A percentile compares a stretch with the other conserved stretches of the same genome.
phyloP scores from a whole-genome alignment of 1,140 invertebrate species.

The Apocrypta bakeri region DNA sequence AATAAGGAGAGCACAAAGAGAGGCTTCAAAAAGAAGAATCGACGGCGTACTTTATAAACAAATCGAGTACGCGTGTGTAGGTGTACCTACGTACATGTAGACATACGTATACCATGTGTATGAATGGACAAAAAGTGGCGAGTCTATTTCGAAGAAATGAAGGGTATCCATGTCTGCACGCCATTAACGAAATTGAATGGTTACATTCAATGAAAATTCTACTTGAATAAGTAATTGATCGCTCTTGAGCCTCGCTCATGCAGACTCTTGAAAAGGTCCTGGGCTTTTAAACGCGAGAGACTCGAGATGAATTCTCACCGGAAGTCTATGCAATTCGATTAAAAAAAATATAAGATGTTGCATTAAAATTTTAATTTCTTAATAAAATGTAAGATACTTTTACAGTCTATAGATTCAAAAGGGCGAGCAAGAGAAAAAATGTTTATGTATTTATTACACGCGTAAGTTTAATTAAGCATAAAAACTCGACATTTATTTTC shows the following conservation, averaged over 20 bases:
- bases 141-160: conserved; percentile 2
- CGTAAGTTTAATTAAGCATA: no score
- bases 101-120: not conserved
- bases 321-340: no score
- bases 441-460: no score
- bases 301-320: no score
- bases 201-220: conserved; percentile 33
- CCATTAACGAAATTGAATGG: conserved; percentile 36
- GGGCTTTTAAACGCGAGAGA: not conserved
- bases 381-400: no score
- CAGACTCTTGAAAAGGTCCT: conserved; percentile 12
- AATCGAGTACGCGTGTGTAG: not conserved
- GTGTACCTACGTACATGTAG: not conserved
- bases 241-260: not conserved
- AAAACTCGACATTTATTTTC: no score
- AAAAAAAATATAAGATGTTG: no score
- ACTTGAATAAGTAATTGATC: conserved; percentile 31
- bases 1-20: no score
- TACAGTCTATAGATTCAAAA: no score
- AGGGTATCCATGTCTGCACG: not conserved
- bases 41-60: not conserved
- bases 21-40: no score
- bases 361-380: no score
- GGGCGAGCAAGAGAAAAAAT: no score
- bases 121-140: conserved; percentile 4